phyloP scores from a whole-genome alignment of 2,888 invertebrate species.

The Dioctria linearis region DNA sequence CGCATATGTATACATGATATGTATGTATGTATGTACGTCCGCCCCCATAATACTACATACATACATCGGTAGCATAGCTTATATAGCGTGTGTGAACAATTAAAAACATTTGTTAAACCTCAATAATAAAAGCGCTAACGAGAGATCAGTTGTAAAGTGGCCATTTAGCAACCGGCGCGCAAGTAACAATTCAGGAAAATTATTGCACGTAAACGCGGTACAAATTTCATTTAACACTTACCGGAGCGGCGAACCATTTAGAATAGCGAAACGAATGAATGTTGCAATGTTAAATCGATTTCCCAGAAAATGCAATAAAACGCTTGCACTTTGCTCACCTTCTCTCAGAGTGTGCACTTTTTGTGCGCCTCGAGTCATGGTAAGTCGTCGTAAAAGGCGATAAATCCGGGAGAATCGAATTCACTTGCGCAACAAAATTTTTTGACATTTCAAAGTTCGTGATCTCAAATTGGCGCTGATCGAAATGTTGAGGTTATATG shows the following conservation, averaged over 20 bases:
- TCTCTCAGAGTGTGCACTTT: constrained; percentile 41
- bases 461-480: constrained; percentile 52
- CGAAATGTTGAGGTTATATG: constrained; percentile 40
- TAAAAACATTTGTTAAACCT: constrained; percentile 40
- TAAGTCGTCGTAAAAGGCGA: constrained; percentile 52
- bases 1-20: background rate
- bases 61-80: background rate
- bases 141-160: constrained; percentile 29
- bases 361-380: constrained; percentile 49
- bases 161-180: constrained; percentile 25
- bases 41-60: constrained; percentile 12
- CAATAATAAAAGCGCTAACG: constrained; percentile 46
- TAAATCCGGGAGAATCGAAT: constrained; percentile 53
- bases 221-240: constrained; percentile 51
- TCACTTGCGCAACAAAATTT: constrained; percentile 52
- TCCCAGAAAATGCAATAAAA: constrained; percentile 53
- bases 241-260: constrained; percentile 30
- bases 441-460: constrained; percentile 53
- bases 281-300: constrained; percentile 51
- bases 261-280: constrained; percentile 34
- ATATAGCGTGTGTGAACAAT: constrained; percentile 30
- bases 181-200: constrained; percentile 26
- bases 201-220: constrained; percentile 45
- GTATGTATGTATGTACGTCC: too few relatives aligned
- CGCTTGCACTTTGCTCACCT: constrained; percentile 52